Evolutionary conservation across 2,888 invertebrate species (phyloP).

Genomic region (Dendrolimus pini): DNA sequence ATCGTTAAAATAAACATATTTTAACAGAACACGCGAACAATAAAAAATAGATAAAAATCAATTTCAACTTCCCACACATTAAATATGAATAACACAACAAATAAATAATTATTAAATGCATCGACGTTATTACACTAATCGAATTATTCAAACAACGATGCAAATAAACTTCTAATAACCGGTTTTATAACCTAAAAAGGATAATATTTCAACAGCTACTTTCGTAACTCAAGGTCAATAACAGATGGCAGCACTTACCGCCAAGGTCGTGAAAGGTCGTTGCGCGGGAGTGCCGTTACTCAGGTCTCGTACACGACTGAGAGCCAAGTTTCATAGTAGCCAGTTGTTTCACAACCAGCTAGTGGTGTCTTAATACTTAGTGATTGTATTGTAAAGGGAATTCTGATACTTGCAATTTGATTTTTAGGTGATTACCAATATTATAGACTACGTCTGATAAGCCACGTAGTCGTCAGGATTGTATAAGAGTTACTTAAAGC

Average conservation of each 20-base stretch:
- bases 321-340: slow-evolving; percentile 23
- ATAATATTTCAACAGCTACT: slow-evolving; percentile 10
- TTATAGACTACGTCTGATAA: not conserved
- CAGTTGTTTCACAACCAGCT: slow-evolving; percentile 49
- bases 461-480: not conserved
- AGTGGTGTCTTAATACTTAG: slow-evolving; percentile 57
- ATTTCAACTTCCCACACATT: not conserved
- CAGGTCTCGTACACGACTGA: slow-evolving; percentile 59
- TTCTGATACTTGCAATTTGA: slow-evolving; percentile 11
- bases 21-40: too few relatives aligned
- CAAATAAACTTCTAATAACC: not conserved
- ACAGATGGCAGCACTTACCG: slow-evolving; percentile 52
- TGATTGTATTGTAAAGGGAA: slow-evolving; percentile 53
- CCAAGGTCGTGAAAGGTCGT: slow-evolving; percentile 51
- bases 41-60: not conserved
- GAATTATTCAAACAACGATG: not conserved
- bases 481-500: not conserved
- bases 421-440: not conserved
- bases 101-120: not conserved
- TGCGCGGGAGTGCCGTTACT: slow-evolving; percentile 50
- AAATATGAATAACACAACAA: not conserved
- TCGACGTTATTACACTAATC: not conserved
- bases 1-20: too few relatives aligned
- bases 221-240: slow-evolving; percentile 40
- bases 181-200: slow-evolving; percentile 4